These are phyloP conservation scores for Raja brachyura DNA, from an alignment of 2,113 vertebrate species.

Conservation along the genomic window DNA sequence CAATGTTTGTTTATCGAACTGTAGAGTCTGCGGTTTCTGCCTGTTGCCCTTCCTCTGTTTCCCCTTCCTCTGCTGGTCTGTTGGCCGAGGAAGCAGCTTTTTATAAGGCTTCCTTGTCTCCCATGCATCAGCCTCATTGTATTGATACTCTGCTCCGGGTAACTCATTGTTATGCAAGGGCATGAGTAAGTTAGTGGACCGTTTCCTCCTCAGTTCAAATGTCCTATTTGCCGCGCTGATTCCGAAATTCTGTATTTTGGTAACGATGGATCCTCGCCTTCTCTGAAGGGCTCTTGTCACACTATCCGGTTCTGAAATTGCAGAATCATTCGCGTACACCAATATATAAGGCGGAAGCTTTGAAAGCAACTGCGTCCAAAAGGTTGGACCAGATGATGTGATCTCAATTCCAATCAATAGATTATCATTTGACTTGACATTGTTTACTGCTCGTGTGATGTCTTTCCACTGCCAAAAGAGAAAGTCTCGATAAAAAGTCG, in stretches of 20 bases:
- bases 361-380: constrained; percentile 55
- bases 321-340: constrained; percentile 86
- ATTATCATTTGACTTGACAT: constrained; percentile 65
- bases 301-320: constrained; percentile 80
- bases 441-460: constrained; percentile 68
- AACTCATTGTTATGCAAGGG: constrained; percentile 90
- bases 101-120: constrained; percentile 69
- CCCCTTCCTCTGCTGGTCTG: constrained; percentile 67
- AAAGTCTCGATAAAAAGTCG: constrained; percentile 53
- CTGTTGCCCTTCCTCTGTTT: constrained; percentile 72
- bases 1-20: constrained; percentile 87
- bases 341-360: constrained; percentile 78
- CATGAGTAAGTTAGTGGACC: constrained; percentile 62
- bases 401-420: constrained; percentile 74
- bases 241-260: constrained; percentile 49
- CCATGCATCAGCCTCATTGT: constrained; percentile 61
- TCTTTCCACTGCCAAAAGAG: constrained; percentile 86
- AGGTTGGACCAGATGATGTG: constrained; percentile 48
- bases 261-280: constrained; percentile 48
- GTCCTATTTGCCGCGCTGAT: constrained; percentile 45
- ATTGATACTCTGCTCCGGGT: constrained; percentile 74
- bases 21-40: constrained; percentile 75
- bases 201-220: constrained; percentile 54
- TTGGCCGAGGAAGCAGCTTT: constrained; percentile 61
- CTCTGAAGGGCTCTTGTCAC: constrained; percentile 73